Evolutionary conservation across 2,888 invertebrate species (phyloP).

Genomic region (Aricia artaxerxes): DNA sequence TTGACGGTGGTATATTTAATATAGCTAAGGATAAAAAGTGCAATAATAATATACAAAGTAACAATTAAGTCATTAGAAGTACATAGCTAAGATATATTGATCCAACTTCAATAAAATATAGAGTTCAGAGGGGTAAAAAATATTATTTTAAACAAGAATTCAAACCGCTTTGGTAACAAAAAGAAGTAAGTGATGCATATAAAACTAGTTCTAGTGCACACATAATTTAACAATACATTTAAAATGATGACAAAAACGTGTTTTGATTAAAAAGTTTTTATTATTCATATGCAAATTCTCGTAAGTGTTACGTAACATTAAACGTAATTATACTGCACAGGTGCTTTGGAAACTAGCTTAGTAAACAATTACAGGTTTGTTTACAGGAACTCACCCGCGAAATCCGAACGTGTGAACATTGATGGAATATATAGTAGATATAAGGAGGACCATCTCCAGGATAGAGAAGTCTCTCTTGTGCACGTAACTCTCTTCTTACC

Average conservation of each 20-base stretch:
- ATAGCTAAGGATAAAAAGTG: too few species aligned
- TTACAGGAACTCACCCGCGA: background rate
- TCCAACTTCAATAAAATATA: too few species aligned
- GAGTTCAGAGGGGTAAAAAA: background rate
- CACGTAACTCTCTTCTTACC: background rate
- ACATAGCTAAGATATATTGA: too few species aligned
- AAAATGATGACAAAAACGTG: background rate
- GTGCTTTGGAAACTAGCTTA: background rate
- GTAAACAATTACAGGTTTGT: background rate
- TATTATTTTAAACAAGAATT: background rate
- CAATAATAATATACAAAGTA: too few species aligned
- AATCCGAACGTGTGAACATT: background rate
- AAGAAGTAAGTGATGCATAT: slow-evolving; percentile 11
- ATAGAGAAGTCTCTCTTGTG: background rate
- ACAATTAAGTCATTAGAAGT: too few species aligned
- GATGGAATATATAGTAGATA: too few species aligned
- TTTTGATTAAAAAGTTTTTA: background rate
- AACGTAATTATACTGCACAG: slow-evolving; percentile 3
- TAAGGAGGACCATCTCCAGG: background rate
- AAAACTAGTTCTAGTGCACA: slow-evolving; percentile 12
- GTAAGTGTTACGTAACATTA: slow-evolving; percentile 2
- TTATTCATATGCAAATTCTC: background rate
- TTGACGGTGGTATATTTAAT: background rate
- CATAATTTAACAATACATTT: background rate
- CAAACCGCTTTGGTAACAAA: background rate